Evolutionary conservation across 2,888 invertebrate genomes (phyloP), one percentile per base, ranked within the genome.

Genomic region (Dysmachus trigonus): DNA sequence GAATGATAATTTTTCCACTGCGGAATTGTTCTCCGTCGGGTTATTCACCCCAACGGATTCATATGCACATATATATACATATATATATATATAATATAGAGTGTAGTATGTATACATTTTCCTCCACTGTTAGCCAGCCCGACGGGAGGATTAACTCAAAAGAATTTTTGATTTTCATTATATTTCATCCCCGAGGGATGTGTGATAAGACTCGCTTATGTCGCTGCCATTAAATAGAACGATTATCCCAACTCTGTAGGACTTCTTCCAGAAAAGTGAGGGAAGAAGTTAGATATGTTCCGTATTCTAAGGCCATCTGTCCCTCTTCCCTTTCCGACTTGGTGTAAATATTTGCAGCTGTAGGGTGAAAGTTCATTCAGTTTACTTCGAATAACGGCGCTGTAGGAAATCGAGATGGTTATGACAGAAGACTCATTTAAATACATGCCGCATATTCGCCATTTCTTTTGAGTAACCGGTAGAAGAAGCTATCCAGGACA

Each of bases 1-100:
- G 62, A 81, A 81, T 77, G 41, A 77, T 77, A 77, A 77, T 77
- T 77, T 41, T 77, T 30, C 47, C 77, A 77, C 77, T 47, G 77
- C 27, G 77, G 47, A 77, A 47, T 77, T 33, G 27, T 77, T 77
- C n/a, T 47, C 47, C n/a, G 22, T 10, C 18, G 41, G 77, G 77
- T 77, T 77, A 77, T 77, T 77, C 77, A 77, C 41, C 77, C 15
- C 47, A 10, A 2, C 62, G 62, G 62, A 62, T 62, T 62, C 22
- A 51, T 51, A 22, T 62, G 27, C 10, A 10, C 62, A n/a, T n/a
- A n/a, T n/a, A n/a, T n/a, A n/a, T n/a, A n/a, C n/a, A n/a, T n/a
- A n/a, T n/a, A n/a, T n/a, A n/a, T n/a, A n/a, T n/a, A n/a, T n/a
- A n/a, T n/a, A n/a, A n/a, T n/a, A n/a, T n/a, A n/a, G n/a, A n/a